These are phyloP conservation scores for Tuberolachnus salignus DNA, from an alignment of 2,888 invertebrate species.

Conservation along the genomic window DNA sequence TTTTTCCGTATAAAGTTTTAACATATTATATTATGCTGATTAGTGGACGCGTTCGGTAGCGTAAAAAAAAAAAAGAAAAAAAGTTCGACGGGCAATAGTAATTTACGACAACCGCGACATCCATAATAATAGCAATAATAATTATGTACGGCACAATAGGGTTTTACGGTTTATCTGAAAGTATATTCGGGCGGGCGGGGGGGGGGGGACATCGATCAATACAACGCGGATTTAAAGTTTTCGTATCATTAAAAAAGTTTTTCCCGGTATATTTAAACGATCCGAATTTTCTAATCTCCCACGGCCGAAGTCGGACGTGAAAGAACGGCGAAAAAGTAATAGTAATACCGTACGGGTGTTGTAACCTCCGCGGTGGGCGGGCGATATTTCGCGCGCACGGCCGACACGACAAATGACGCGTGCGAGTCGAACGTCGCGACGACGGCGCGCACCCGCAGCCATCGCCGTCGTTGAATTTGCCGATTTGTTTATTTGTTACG, in stretches of 20 bases:
- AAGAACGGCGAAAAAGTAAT: conserved; percentile 30
- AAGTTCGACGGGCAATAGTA: no score
- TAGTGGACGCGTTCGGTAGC: no score
- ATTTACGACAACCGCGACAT: no score
- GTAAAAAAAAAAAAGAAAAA: no score
- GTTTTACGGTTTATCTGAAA: no score
- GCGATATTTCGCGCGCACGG: background rate
- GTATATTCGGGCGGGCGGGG: no score
- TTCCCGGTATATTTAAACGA: conserved; percentile 44
- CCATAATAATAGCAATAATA: no score
- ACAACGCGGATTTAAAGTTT: conserved; percentile 46
- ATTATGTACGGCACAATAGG: no score
- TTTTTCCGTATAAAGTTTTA: no score
- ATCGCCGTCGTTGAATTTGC: background rate
- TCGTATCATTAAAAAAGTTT: conserved; percentile 44
- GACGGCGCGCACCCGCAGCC: background rate
- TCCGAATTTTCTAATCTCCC: conserved; percentile 33
- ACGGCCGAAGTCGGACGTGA: background rate
- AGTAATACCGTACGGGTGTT: conserved; percentile 2
- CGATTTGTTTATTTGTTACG: background rate
- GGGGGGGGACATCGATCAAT: conserved; percentile 28
- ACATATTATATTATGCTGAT: no score
- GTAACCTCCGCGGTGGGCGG: background rate
- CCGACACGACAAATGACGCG: conserved; percentile 39
- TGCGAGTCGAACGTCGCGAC: conserved; percentile 16